A percentile compares a stretch with the other conserved stretches of the same genome.
Evolutionary conservation across 2,888 invertebrate species (phyloP).

Genomic region (Agelastica alni): DNA sequence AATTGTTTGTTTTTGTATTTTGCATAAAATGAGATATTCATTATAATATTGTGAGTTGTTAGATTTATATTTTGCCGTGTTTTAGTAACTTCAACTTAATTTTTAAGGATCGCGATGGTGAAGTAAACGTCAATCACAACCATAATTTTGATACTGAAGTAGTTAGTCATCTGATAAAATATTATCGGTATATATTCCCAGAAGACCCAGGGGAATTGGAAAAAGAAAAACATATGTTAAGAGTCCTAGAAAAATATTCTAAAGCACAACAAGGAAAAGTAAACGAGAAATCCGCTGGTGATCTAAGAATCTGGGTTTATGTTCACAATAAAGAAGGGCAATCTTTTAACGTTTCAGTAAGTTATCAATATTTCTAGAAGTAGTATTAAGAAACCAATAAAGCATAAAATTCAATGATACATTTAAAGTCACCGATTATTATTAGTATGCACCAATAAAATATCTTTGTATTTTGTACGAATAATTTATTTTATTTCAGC

Average conservation of each 20-base stretch:
- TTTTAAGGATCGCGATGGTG: slow-evolving; percentile 56
- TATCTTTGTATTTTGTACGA: no score
- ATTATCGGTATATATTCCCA: slow-evolving; percentile 80
- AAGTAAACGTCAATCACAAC: slow-evolving; percentile 24
- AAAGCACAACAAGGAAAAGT: slow-evolving; percentile 65
- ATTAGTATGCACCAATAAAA: no score
- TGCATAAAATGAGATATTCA: no score
- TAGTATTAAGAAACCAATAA: no score
- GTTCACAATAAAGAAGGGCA: slow-evolving; percentile 66
- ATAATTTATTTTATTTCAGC: no score
- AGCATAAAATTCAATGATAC: no score
- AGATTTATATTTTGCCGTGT: no score
- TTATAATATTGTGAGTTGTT: no score
- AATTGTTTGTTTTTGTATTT: no score
- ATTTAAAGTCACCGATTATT: no score
- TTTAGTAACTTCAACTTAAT: no score
- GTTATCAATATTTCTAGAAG: no score
- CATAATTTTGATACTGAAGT: slow-evolving; percentile 71
- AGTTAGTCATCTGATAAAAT: slow-evolving; percentile 74
- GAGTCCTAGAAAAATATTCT: slow-evolving; percentile 71
- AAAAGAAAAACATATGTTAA: slow-evolving; percentile 75
- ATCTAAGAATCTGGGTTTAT: slow-evolving; percentile 80
- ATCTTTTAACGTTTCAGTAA: slow-evolving; percentile 66
- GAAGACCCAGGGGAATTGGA: slow-evolving; percentile 75
- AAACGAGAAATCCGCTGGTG: slow-evolving; percentile 70